These are phyloP conservation scores for Protomyctophum bolini DNA, from an alignment of 2,113 vertebrate genomes.

Conservation along the genomic window DNA sequence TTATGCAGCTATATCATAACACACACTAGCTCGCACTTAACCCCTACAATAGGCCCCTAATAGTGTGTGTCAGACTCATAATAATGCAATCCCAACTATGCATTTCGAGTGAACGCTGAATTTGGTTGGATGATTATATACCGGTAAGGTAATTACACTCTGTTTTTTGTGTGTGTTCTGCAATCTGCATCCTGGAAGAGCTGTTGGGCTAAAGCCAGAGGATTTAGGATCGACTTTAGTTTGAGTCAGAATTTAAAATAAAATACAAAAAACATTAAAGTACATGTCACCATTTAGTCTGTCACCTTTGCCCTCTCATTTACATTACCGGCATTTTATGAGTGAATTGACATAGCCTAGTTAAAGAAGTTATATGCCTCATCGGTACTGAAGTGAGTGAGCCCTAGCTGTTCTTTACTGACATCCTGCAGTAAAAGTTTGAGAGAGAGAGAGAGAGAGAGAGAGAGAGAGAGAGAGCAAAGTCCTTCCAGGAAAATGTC, in stretches of 20 bases:
- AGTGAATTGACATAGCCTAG: constrained; percentile 1
- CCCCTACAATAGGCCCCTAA: constrained; percentile 11
- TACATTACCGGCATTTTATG: constrained; percentile 29
- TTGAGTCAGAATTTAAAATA: too few relatives aligned
- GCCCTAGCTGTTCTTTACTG: not conserved
- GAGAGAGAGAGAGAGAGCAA: constrained; percentile 26
- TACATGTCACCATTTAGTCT: constrained; percentile 2
- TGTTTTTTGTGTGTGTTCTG: constrained; percentile 34
- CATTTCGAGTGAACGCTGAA: not conserved
- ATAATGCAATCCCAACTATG: not conserved
- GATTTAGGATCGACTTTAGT: too few relatives aligned
- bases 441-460: not conserved
- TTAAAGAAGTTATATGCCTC: not conserved
- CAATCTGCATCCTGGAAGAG: constrained; percentile 30
- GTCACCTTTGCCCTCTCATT: constrained; percentile 28
- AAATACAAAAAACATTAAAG: not conserved
- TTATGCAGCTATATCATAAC: not conserved
- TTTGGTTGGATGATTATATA: constrained; percentile 49
- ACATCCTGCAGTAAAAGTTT: constrained; percentile 14
- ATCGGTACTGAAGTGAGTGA: constrained; percentile 5
- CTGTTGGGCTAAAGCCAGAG: constrained; percentile 7
- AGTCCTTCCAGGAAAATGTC: constrained; percentile 30
- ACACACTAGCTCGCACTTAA: constrained; percentile 9
- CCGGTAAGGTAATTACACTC: constrained; percentile 54
- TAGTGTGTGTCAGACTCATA: constrained; percentile 8